Evolutionary conservation across 1,140 invertebrate species (phyloP).

Genomic region (Polypedilum vanderplanki): DNA sequence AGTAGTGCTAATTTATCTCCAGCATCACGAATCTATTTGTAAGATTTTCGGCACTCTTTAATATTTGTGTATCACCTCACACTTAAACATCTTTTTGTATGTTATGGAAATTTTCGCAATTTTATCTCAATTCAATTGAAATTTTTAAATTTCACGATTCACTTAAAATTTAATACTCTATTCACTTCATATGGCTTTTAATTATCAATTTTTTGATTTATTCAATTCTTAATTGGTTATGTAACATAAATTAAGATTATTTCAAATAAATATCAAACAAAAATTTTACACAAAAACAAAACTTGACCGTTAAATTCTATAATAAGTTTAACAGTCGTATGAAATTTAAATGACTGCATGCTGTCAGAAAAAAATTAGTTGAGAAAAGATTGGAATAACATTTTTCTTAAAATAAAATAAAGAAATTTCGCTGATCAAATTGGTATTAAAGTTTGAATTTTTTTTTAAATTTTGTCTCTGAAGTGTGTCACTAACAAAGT

Average conservation of each 20-base stretch:
- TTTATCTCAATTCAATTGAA: too few species aligned
- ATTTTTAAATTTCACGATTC: too few species aligned
- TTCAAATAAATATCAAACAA: not conserved
- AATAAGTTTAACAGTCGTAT: not conserved
- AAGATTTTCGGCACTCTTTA: too few species aligned
- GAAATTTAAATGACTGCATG: not conserved
- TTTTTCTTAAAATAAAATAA: not conserved
- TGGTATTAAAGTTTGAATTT: conserved; percentile 1
- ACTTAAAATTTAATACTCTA: too few species aligned
- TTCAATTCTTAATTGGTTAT: too few species aligned
- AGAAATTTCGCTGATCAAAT: not conserved
- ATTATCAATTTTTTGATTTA: too few species aligned
- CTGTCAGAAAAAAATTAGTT: not conserved
- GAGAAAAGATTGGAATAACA: not conserved
- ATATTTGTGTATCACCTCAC: too few species aligned
- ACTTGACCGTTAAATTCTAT: not conserved
- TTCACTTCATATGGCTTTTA: too few species aligned
- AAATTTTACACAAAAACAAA: not conserved
- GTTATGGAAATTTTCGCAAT: too few species aligned
- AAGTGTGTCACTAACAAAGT: conserved; percentile 27
- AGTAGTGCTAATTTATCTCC: not conserved
- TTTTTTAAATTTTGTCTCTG: not conserved
- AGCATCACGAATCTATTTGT: too few species aligned
- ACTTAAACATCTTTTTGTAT: too few species aligned
- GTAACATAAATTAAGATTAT: too few species aligned